These are phyloP conservation scores for Autographa gamma DNA, from an alignment of 2,888 invertebrate genomes.

Conservation along the genomic window DNA sequence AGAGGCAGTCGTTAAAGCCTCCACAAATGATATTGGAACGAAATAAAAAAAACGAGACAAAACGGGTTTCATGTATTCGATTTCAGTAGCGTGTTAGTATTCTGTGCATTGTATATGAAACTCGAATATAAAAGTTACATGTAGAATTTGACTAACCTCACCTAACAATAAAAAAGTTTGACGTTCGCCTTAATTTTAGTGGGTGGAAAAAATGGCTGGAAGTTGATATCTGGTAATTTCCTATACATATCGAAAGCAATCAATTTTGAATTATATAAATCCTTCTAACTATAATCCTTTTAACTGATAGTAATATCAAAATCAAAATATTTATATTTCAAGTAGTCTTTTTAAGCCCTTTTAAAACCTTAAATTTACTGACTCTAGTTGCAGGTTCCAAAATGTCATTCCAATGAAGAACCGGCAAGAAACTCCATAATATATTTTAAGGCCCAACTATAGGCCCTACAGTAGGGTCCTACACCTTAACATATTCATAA, in stretches of 20 bases:
- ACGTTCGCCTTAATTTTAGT: no score
- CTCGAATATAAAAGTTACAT: neutral
- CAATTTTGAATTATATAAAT: neutral
- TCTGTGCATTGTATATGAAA: constrained; percentile 6
- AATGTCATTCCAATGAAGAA: no score
- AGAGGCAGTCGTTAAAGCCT: constrained; percentile 86
- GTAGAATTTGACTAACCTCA: neutral
- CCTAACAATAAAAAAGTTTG: no score
- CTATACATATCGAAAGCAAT: neutral
- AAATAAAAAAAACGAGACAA: constrained; percentile 76
- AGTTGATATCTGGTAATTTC: neutral
- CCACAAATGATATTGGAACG: constrained; percentile 84
- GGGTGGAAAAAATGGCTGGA: neutral
- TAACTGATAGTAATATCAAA: no score
- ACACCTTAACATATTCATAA: neutral
- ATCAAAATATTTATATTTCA: no score
- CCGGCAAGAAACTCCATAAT: no score
- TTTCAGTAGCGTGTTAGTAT: constrained; percentile 35
- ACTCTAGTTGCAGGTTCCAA: no score
- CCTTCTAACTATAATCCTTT: no score
- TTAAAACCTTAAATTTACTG: no score
- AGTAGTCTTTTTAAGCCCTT: no score
- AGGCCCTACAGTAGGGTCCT: neutral
- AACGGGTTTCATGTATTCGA: constrained; percentile 64
- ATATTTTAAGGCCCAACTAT: neutral